phyloP scores from a whole-genome alignment of 2,888 invertebrate genomes.

The Limenitis camilla region DNA sequence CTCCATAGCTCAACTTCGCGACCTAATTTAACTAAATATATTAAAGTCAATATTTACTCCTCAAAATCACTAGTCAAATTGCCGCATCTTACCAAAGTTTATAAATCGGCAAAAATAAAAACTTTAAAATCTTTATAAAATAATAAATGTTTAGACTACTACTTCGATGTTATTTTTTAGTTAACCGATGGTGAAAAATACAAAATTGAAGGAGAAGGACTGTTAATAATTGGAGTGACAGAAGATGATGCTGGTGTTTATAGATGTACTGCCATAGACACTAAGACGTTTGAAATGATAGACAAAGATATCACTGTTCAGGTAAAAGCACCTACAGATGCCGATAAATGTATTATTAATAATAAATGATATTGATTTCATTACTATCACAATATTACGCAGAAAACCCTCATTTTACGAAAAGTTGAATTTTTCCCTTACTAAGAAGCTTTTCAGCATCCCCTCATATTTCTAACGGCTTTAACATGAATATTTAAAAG shows the following conservation, averaged over 20 bases:
- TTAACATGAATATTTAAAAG: constrained; percentile 20
- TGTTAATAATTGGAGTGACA: constrained; percentile 35
- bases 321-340: constrained; percentile 19
- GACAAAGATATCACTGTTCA: constrained; percentile 36
- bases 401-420: background rate
- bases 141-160: too few species aligned
- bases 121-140: too few species aligned
- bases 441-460: constrained; percentile 3
- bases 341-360: too few species aligned
- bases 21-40: too few species aligned
- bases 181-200: constrained; percentile 43
- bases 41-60: too few species aligned
- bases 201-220: constrained; percentile 34
- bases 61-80: too few species aligned
- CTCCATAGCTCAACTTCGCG: background rate
- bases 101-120: too few species aligned
- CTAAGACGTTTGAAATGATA: constrained; percentile 33
- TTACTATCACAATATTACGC: background rate
- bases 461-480: constrained; percentile 9
- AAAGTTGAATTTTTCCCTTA: constrained; percentile 4
- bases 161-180: too few species aligned
- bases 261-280: constrained; percentile 34
- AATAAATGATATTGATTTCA: too few species aligned
- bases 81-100: too few species aligned
- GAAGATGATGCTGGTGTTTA: constrained; percentile 38